phyloP scores from a whole-genome alignment of 2,113 vertebrate genomes.

The Oryzias curvinotus region DNA sequence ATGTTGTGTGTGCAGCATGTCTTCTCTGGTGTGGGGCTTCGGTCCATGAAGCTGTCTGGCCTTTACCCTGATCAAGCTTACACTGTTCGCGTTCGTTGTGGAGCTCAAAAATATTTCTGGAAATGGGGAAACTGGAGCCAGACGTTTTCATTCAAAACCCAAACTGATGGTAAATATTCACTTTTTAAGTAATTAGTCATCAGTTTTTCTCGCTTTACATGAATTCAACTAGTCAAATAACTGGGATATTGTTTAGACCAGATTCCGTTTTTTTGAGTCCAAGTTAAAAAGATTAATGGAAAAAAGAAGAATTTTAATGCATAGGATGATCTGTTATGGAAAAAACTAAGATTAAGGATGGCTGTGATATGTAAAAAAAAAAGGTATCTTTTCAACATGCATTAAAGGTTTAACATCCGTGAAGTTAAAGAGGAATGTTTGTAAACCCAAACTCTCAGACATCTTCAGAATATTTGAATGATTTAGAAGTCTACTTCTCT shows the following conservation, averaged over 20 bases:
- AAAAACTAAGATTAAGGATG: too few species aligned
- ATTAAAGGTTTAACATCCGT: too few species aligned
- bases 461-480: too few species aligned
- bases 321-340: too few species aligned
- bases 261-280: too few species aligned
- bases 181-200: not conserved
- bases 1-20: not conserved
- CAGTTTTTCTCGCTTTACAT: conserved; percentile 1
- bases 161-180: conserved; percentile 51
- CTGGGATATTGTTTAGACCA: not conserved
- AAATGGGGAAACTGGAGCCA: conserved; percentile 76
- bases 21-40: conserved; percentile 63
- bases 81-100: conserved; percentile 62
- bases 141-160: conserved; percentile 57
- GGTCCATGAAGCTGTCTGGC: conserved; percentile 38
- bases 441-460: too few species aligned
- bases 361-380: too few species aligned
- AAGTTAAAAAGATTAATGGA: too few species aligned
- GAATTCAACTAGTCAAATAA: not conserved
- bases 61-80: conserved; percentile 65
- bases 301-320: too few species aligned
- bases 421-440: too few species aligned
- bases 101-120: conserved; percentile 70
- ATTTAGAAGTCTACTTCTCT: too few species aligned
- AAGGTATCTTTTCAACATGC: too few species aligned